Evolutionary conservation across 2,113 vertebrate genomes (phyloP).

Genomic region (Marmota monax): DNA sequence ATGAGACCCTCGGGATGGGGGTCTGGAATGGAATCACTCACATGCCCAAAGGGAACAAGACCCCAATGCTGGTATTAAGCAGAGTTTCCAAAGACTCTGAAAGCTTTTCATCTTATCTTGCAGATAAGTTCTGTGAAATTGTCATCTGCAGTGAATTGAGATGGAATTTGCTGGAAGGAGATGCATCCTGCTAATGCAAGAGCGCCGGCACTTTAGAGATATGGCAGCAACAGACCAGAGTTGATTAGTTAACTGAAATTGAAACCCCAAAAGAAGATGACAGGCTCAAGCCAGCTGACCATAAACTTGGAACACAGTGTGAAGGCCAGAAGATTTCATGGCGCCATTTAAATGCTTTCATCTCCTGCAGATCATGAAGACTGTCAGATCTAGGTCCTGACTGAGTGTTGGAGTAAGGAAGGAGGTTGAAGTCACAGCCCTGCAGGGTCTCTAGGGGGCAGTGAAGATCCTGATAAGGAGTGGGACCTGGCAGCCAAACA

Average conservation of each 20-base stretch:
- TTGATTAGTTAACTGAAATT: not conserved
- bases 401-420: too few relatives aligned
- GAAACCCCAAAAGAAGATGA: not conserved
- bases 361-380: not conserved
- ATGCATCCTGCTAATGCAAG: too few relatives aligned
- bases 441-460: not conserved
- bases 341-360: not conserved
- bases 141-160: not conserved
- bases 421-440: not conserved
- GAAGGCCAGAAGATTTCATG: not conserved
- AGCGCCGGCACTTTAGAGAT: not conserved
- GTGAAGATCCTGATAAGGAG: not conserved
- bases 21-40: not conserved
- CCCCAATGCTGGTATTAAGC: fast-evolving
- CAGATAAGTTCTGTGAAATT: not conserved
- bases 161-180: not conserved
- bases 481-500: not conserved
- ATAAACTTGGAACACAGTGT: not conserved
- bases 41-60: not conserved
- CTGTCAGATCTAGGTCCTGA: not conserved
- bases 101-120: not conserved
- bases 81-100: not conserved
- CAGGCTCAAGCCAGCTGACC: not conserved
- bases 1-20: not conserved
- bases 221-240: not conserved